These are phyloP conservation scores for Aleiodes testaceus DNA, from an alignment of 2,888 invertebrate genomes.

Conservation along the genomic window DNA sequence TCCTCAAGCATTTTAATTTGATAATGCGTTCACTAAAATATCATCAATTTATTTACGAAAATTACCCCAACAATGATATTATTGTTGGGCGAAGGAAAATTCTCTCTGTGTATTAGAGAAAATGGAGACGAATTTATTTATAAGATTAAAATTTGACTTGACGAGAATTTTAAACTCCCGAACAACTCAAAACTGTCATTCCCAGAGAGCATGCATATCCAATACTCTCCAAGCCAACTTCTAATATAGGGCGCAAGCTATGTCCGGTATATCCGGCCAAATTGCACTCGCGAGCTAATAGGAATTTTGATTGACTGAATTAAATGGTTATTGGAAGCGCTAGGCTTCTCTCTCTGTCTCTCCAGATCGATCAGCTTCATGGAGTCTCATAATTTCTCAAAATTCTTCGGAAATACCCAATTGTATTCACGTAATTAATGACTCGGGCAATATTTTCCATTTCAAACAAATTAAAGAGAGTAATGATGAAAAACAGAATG, in stretches of 20 bases:
- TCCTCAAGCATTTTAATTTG: too few relatives aligned
- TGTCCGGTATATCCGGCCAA: constrained; percentile 67
- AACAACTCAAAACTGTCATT: constrained; percentile 60
- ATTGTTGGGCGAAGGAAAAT: too few relatives aligned
- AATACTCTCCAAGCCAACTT: constrained; percentile 67
- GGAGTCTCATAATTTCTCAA: constrained; percentile 46
- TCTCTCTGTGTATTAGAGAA: too few relatives aligned
- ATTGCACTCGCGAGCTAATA: constrained; percentile 70
- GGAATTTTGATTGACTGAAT: constrained; percentile 73
- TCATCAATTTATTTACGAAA: neutral
- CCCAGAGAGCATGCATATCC: constrained; percentile 53
- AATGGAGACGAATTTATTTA: neutral
- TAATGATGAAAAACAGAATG: constrained; percentile 7
- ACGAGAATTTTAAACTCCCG: constrained; percentile 42
- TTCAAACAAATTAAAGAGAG: constrained; percentile 13
- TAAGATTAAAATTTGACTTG: constrained; percentile 22
- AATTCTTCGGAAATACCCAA: constrained; percentile 18
- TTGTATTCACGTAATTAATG: neutral
- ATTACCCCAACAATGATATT: too few relatives aligned
- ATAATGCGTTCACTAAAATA: neutral
- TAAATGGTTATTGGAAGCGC: constrained; percentile 71
- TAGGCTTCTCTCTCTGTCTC: constrained; percentile 51
- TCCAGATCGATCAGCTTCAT: constrained; percentile 67
- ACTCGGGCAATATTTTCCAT: neutral
- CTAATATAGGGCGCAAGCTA: constrained; percentile 62